Percentiles rank a stretch among this genome's conserved stretches.
Evolutionary conservation across 2,797 vertebrate species (phyloP).

Genomic region (Sebastes hopkinsi): DNA sequence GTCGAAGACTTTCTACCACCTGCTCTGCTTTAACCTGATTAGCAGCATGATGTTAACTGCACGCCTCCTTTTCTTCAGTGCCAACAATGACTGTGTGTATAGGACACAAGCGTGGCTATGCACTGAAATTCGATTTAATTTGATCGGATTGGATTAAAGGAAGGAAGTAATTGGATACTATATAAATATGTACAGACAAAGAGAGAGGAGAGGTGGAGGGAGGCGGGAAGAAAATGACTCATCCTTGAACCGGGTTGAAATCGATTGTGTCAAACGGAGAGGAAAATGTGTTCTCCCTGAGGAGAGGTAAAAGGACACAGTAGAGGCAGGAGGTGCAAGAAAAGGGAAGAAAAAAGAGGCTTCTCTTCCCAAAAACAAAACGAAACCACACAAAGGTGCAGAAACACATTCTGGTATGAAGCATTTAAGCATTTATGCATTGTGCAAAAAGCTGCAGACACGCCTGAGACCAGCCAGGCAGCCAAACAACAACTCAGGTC

Average conservation of each 20-base stretch:
- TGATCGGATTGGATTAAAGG: slow-evolving; percentile 31
- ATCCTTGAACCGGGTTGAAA: slow-evolving; percentile 58
- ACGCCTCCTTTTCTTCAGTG: neutral
- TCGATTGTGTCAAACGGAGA: slow-evolving; percentile 66
- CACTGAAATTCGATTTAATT: slow-evolving; percentile 12
- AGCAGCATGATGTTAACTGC: slow-evolving; percentile 24
- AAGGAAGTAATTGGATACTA: slow-evolving; percentile 25
- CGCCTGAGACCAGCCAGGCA: neutral
- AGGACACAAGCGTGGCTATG: neutral
- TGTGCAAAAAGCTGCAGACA: slow-evolving; percentile 2
- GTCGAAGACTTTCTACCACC: neutral
- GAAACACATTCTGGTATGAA: neutral
- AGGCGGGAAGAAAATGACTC: slow-evolving; percentile 47
- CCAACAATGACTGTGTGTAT: neutral
- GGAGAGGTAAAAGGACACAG: slow-evolving; percentile 40
- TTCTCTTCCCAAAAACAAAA: slow-evolving; percentile 4
- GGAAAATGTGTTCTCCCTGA: slow-evolving; percentile 61
- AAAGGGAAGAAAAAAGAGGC: slow-evolving; percentile 9
- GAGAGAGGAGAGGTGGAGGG: neutral
- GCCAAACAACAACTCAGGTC: neutral
- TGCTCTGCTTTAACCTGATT: slow-evolving; percentile 24
- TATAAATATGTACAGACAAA: slow-evolving; percentile 7
- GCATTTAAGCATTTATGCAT: neutral
- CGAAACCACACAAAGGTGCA: neutral
- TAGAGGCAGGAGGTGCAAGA: slow-evolving; percentile 12